phyloP scores from a whole-genome alignment of 2,888 invertebrate genomes.

The Pterobdella sp. region DNA sequence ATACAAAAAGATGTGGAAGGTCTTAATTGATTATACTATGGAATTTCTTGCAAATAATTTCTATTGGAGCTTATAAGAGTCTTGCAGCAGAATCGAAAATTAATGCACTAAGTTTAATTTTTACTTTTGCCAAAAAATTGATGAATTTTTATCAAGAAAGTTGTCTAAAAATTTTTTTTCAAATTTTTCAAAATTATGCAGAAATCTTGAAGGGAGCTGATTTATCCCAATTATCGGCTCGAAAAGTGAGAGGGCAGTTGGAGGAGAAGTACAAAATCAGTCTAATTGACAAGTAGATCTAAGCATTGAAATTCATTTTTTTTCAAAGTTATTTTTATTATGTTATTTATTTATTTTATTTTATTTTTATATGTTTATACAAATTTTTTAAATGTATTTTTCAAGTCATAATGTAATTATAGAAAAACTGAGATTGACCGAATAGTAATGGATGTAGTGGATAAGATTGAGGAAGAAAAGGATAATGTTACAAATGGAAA shows the following conservation, averaged over 20 bases:
- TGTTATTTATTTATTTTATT: not conserved
- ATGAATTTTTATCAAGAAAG: too few relatives aligned
- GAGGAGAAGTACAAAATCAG: conserved; percentile 72
- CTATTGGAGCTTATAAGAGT: too few relatives aligned
- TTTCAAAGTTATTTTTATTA: not conserved
- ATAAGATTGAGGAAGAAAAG: conserved; percentile 11
- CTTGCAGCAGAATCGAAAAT: too few relatives aligned
- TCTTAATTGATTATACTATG: too few relatives aligned
- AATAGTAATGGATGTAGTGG: conserved; percentile 42
- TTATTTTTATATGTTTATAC: not conserved
- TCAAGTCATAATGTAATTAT: not conserved
- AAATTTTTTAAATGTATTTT: not conserved
- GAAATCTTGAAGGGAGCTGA: conserved; percentile 80
- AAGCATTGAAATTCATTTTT: not conserved
- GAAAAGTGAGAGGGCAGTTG: conserved; percentile 76
- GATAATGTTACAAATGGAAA: conserved; percentile 10
- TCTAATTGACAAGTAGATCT: conserved; percentile 59
- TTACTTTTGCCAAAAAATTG: too few relatives aligned
- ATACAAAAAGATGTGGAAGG: too few relatives aligned
- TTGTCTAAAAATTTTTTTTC: too few relatives aligned
- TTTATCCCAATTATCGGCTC: conserved; percentile 72
- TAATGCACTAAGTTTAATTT: too few relatives aligned
- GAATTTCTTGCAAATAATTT: too few relatives aligned
- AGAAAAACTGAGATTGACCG: conserved; percentile 77
- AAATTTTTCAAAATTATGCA: too few relatives aligned